Evolutionary conservation across 1,140 invertebrate genomes (phyloP), one percentile per base, ranked within the genome.

Genomic region (Xylocopa sonorina): DNA sequence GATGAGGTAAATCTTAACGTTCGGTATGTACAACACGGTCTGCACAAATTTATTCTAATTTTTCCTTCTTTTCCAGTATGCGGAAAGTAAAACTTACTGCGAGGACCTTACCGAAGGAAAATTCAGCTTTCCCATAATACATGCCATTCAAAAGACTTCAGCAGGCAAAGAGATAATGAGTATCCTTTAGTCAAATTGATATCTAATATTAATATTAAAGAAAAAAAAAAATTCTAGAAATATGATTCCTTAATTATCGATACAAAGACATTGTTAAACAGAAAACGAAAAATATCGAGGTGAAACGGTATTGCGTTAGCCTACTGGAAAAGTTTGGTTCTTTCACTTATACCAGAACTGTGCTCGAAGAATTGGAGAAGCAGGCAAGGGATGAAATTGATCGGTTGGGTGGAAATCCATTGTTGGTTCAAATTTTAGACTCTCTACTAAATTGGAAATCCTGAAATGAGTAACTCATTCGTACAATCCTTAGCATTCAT

Each of bases 71-170:
- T 95, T 95, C 58, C 88, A 99, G 97, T 99, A 99, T 92, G 95
- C 96, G 60, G 96, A 97, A 83, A 98, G 98, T 90, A 99, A 99
- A 92, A 98, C 98, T 89, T 99, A 96, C 91, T 99, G 98, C 92
- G 98, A 99, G 93, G 98, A 99, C 94, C 92, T 99, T 63, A 99
- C 98, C 0, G 98, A 99, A 94, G 98, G 98, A 67, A 99, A 99
- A 93, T 99, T 99, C 92, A 99, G 98, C 84, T 99, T 99, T 92
- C 98, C 98, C 14, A 96, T 99, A 76, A 98, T 99, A 87, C 98
- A 99, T 94, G 98, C 97, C 2, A 98, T 99, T 78, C 93, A 94
- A 75, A 95, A 93, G 74, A 94, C 96, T 81, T 95, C 96, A 60
- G 95, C 96, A 75, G 97, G 98, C 92, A 96, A 95, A 81, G 97